Evolutionary conservation across 2,797 vertebrate genomes (phyloP), one percentile per base, ranked within the genome.

Genomic region (Phrynocephalus guinanensis): DNA sequence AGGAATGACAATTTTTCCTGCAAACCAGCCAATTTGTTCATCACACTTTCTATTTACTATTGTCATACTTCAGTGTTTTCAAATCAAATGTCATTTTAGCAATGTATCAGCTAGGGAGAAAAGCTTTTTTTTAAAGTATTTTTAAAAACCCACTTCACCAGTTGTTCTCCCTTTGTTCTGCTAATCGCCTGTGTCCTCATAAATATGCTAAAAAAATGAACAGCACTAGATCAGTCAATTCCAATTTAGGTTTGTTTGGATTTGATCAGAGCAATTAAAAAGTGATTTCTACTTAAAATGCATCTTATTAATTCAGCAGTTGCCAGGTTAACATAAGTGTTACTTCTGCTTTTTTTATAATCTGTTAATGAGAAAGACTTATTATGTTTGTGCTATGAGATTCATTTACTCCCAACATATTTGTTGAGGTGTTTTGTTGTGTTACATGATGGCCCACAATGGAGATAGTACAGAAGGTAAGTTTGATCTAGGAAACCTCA

Each of bases 261-360:
- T 94, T 94, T 95, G 88, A 95, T 95, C 89, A 95, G 89, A 94
- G 79, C 90, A 95, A 95, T 95, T 95, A 94, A 92, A 93, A 93
- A 93, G 79, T 94, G 91, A 84, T 91, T 89, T 94, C 63, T 79
- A 93, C 94, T 94, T 96, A 95, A 56, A 92, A 93, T 96, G 91
- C 20, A 68, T 83, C 90, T 95, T 94, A 91, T 93, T 89, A 96
- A 92, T 91, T 75, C 52, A 90, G 88, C 33, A 91, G 92, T 95
- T 94, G n/a, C 82, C 87, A 87, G 81, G 90, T 94, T 95, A 86
- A 75, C 50, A 4, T 60, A 24, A 89, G 85, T 91, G 85, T 71
- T 63, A 56, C 83, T 94, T 87, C 48, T 93, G 33, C 86, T 92
- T 90, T 94, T 77, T 91, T 88, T 92, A 95, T 60, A 80, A 94